Percentiles rank a stretch among this genome's conserved stretches.
Conservation (phyloP, 2,888 invertebrate genomes). For the Argynnis bischoffii region DNA sequence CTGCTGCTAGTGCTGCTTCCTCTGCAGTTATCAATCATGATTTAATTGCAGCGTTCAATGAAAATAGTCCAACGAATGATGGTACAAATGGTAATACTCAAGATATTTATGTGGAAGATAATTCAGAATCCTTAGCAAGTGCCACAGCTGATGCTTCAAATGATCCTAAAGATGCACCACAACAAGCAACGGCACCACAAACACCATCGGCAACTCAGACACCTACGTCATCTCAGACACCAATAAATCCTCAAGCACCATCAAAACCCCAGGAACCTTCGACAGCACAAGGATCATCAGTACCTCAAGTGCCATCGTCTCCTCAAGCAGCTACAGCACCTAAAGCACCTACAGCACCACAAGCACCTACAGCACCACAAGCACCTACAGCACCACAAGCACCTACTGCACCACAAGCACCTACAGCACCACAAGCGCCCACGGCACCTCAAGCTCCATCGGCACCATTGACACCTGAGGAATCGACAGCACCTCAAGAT, state of each 20-base stretch:
- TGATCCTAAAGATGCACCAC: background rate
- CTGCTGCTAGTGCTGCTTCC: conserved; percentile 38
- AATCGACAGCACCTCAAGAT: background rate
- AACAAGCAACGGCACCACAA: background rate
- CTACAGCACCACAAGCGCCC: background rate
- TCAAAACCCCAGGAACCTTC: background rate
- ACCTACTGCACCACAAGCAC: background rate
- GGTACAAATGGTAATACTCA: conserved; percentile 33
- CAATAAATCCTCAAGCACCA: background rate
- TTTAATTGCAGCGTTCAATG: conserved; percentile 39
- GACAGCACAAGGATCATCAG: background rate
- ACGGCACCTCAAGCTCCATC: background rate
- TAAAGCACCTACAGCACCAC: background rate
- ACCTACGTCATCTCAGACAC: background rate
- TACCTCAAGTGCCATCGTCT: background rate
- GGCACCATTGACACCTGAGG: background rate
- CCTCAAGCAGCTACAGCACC: conserved; percentile 1
- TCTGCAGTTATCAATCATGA: conserved; percentile 39
- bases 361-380: background rate
- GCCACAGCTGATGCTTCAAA: conserved; percentile 32
- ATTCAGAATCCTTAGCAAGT: conserved; percentile 36
- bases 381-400: background rate
- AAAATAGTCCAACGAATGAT: conserved; percentile 29
- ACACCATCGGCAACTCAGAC: background rate
- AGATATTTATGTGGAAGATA: conserved; percentile 40